Evolutionary conservation across 2,888 invertebrate species (phyloP).

Genomic region (Agrenia bidenticulata): DNA sequence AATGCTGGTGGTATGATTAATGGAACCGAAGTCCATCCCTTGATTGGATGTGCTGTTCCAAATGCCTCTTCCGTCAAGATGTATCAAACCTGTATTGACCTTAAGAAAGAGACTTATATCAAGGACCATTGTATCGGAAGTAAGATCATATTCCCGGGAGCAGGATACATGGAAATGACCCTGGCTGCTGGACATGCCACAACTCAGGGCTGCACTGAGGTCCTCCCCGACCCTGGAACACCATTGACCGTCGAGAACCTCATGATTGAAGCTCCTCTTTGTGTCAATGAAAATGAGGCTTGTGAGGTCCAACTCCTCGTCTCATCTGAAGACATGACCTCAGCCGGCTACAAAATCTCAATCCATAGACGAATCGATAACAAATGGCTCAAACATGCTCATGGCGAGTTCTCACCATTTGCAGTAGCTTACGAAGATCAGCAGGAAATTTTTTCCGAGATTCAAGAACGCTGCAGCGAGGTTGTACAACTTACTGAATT

Average conservation of each 20-base stretch:
- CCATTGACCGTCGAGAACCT: slow-evolving; percentile 39
- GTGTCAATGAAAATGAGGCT: slow-evolving; percentile 19
- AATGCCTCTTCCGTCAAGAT: slow-evolving; percentile 30
- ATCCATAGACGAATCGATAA: slow-evolving; percentile 3
- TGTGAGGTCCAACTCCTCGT: slow-evolving; percentile 16
- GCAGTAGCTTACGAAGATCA: slow-evolving; percentile 3
- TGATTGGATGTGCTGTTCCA: slow-evolving; percentile 19
- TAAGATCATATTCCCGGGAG: slow-evolving; percentile 38
- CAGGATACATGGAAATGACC: slow-evolving; percentile 36
- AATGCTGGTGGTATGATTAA: slow-evolving; percentile 6
- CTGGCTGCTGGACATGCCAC: slow-evolving; percentile 35
- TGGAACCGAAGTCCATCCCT: slow-evolving; percentile 13
- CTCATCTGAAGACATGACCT: slow-evolving; percentile 17
- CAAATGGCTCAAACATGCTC: slow-evolving; percentile 21
- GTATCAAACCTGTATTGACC: slow-evolving; percentile 25
- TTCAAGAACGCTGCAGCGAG: slow-evolving; percentile 6
- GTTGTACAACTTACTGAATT: slow-evolving; percentile 14
- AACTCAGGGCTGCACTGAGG: slow-evolving; percentile 16
- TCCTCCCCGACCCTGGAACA: slow-evolving; percentile 14
- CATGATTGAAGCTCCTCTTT: slow-evolving; percentile 29
- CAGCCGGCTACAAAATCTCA: slow-evolving; percentile 9
- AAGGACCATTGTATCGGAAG: slow-evolving; percentile 38
- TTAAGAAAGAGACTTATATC: slow-evolving; percentile 21
- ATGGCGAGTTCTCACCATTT: slow-evolving; percentile 19
- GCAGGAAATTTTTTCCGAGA: neutral